Conservation (phyloP, 2,797 vertebrate genomes). For the Artibeus jamaicensis region DNA sequence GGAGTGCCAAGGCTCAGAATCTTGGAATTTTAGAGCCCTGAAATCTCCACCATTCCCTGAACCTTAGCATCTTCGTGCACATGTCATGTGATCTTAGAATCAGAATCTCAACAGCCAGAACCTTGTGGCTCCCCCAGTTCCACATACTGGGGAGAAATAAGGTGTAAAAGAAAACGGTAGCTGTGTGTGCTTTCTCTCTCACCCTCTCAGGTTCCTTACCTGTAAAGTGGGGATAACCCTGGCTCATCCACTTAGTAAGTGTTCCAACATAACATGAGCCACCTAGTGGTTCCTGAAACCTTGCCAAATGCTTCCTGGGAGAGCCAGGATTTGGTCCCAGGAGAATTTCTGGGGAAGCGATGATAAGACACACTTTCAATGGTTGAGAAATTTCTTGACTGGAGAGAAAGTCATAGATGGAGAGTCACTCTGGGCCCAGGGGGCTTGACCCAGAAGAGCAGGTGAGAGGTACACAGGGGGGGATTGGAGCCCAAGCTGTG, state of each 20-base stretch:
- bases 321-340: background rate
- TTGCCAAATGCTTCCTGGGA: background rate
- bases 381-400: background rate
- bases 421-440: background rate
- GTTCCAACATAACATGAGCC: background rate
- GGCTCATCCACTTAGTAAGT: background rate
- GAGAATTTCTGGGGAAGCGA: background rate
- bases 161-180: background rate
- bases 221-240: background rate
- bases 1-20: background rate
- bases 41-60: background rate
- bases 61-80: background rate
- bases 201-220: background rate
- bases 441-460: background rate
- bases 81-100: background rate
- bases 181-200: background rate
- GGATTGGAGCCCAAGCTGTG: background rate
- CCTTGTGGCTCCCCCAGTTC: background rate
- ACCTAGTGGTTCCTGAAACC: background rate
- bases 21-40: background rate
- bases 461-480: background rate
- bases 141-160: background rate
- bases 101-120: background rate
- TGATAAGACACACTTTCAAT: background rate
- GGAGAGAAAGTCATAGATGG: background rate